Percentiles rank a stretch among this genome's conserved stretches.
These are phyloP conservation scores for Parazoanthus darwini DNA, from an alignment of 92 coral and sea anemone species.

Conservation along the genomic window DNA sequence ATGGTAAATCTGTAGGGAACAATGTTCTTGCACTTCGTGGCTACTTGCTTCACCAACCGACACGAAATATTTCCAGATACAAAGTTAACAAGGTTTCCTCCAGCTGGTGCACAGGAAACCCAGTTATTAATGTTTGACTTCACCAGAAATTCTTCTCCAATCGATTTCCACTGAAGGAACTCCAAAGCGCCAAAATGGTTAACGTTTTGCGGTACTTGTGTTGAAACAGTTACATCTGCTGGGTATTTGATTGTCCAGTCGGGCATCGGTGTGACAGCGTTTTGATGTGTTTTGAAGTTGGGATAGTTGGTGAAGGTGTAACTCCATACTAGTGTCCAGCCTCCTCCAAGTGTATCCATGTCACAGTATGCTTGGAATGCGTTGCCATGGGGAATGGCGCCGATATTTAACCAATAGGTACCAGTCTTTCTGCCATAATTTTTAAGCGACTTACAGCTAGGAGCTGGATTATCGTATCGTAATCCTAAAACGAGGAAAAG, in stretches of 20 bases:
- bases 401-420: too few relatives aligned
- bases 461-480: too few relatives aligned
- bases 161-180: constrained; percentile 1
- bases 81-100: constrained; percentile 25
- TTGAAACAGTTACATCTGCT: not conserved
- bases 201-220: constrained; percentile 3
- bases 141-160: constrained; percentile 31
- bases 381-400: too few relatives aligned
- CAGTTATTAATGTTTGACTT: constrained; percentile 32
- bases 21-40: not conserved
- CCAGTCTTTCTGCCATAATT: too few relatives aligned
- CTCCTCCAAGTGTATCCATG: not conserved
- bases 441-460: too few relatives aligned
- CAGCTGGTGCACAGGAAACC: constrained; percentile 29
- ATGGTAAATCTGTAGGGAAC: too few relatives aligned
- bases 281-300: not conserved
- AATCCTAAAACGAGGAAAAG: too few relatives aligned
- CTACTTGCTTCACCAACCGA: not conserved
- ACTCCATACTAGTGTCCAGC: not conserved
- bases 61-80: not conserved
- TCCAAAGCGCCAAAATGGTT: constrained; percentile 25
- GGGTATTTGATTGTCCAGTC: not conserved
- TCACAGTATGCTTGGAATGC: constrained; percentile 7
- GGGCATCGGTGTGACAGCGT: constrained; percentile 18
- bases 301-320: not conserved